These are phyloP conservation scores for Esox lucius DNA, from an alignment of 2,797 vertebrate genomes.

Conservation along the genomic window DNA sequence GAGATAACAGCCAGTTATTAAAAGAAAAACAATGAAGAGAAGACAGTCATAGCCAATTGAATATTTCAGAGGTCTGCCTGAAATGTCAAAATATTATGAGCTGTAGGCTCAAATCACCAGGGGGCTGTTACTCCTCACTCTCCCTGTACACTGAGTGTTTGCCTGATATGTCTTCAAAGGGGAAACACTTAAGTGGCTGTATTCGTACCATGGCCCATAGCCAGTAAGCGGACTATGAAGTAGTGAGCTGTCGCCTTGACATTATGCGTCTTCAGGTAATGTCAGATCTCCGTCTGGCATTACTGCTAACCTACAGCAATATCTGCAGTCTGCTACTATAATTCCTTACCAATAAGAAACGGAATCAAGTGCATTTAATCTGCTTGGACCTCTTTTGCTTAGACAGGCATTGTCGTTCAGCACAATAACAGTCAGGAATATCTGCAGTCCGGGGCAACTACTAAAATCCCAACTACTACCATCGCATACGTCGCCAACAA, in stretches of 20 bases:
- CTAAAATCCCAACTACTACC: not conserved
- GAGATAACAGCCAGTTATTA: slow-evolving; percentile 24
- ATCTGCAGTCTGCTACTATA: not conserved
- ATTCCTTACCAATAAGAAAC: not conserved
- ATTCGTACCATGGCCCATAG: not conserved
- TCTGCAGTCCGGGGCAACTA: no score
- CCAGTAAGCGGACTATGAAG: not conserved
- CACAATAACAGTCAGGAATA: slow-evolving; percentile 27
- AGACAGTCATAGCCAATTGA: not conserved
- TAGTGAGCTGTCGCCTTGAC: not conserved
- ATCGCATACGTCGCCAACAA: not conserved
- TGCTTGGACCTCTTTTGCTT: slow-evolving; percentile 22
- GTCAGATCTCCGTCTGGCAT: not conserved
- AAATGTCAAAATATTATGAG: slow-evolving; percentile 8
- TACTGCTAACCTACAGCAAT: not conserved
- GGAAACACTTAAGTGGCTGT: not conserved
- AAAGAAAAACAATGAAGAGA: slow-evolving; percentile 5
- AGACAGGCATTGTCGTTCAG: slow-evolving; percentile 17
- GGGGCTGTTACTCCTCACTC: not conserved
- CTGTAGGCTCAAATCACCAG: not conserved
- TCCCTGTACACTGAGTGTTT: not conserved
- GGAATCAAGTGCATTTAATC: slow-evolving; percentile 50
- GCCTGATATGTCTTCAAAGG: not conserved
- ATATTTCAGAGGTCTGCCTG: not conserved
- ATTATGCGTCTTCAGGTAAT: not conserved